Base-by-base conservation (phyloP, 2,888 invertebrate genomes). In the Clivina fossor region DNA sequence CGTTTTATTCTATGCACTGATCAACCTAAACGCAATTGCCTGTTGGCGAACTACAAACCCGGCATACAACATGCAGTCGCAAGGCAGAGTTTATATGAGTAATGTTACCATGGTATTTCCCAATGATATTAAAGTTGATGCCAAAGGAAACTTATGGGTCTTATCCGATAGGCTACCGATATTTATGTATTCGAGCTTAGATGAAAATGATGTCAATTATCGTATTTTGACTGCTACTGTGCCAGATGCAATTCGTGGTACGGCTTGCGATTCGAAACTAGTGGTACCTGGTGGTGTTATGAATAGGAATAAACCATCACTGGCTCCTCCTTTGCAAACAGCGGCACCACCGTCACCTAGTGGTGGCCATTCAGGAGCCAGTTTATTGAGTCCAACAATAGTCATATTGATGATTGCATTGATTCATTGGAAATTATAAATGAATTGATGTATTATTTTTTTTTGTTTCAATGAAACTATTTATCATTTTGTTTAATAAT, bases 41-140 rank as follows among this genome's bases (percentile, higher is more conserved):
- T 90, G 89, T 65, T 90, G 89, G 89, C 82, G 80, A 63, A 85
- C 86, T 0, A 81, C 83, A 0, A 84, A 83, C 62, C 80, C 80
- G 37, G 78, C 78, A 0, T 88, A 88, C 65, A 79, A 77, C 3
- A 82, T 83, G 73, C 81, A 83, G 60, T 83, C 85, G 5, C 88
- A 88, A 67, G 87, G 85, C 2, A 76, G 86, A 30, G 81, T 89
- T 44, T 87, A 81, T 59, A 83, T 83, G 82, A 85, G 82, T 65
- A 80, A 86, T 56, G 78, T 76, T 1, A 83, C 84, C 1, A 83
- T 89, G 84, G 77, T 88, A 1, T 89, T 88, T 64, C 88, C 89
- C 2, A 87, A 86, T 44, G 89, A 89, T 62, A 78, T 90, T 1
- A 89, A 88, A 71, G 86, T 89, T 0, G 88, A 89, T 61, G 78